Evolutionary conservation across 2,888 invertebrate genomes (phyloP).

Genomic region (Acleris sparsana): DNA sequence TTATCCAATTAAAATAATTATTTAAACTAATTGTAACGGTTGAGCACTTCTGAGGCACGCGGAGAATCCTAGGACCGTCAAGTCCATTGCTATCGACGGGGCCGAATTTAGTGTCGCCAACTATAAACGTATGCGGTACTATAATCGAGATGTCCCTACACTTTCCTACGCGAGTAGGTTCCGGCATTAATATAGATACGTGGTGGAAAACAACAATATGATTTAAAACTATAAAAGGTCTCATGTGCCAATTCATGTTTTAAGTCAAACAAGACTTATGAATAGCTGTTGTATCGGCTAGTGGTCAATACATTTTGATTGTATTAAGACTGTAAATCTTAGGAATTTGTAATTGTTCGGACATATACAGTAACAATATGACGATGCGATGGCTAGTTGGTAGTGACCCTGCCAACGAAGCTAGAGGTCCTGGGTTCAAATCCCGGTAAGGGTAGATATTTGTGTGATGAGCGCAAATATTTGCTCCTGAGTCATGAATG

Average conservation of each 20-base stretch:
- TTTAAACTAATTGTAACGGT: conserved; percentile 43
- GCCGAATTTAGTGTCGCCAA: conserved; percentile 48
- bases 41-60: conserved; percentile 50
- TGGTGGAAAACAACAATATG: background rate
- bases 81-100: conserved; percentile 64
- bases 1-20: background rate
- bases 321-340: no score
- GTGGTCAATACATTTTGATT: no score
- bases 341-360: no score
- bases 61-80: conserved; percentile 63
- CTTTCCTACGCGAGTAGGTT: background rate
- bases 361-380: no score
- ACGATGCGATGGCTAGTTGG: no score
- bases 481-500: no score
- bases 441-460: no score
- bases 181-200: background rate
- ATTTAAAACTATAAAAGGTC: background rate
- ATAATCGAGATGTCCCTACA: background rate
- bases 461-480: no score
- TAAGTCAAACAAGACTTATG: no score
- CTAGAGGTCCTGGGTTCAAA: no score
- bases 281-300: no score
- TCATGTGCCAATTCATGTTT: background rate
- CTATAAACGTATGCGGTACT: background rate
- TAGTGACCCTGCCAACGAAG: no score